phyloP scores from a whole-genome alignment of 2,113 vertebrate species.

The Zosterops lateralis region DNA sequence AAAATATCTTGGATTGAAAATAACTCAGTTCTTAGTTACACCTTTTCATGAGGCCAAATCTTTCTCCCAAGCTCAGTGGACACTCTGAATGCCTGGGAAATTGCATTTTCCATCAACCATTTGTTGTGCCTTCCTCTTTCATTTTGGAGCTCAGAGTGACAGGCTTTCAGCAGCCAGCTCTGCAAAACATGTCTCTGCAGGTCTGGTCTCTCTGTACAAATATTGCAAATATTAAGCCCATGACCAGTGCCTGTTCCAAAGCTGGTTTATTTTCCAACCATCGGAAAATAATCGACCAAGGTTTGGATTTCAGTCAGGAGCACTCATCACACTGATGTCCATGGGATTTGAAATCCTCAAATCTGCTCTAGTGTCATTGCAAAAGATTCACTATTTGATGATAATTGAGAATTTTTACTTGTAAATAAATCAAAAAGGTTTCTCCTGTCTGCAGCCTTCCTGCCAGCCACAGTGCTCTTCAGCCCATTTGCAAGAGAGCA shows the following conservation, averaged over 20 bases:
- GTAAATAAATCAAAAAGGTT: neutral
- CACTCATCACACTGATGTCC: neutral
- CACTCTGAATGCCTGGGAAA: neutral
- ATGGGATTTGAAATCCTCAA: neutral
- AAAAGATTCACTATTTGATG: neutral
- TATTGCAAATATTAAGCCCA: neutral
- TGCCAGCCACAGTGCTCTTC: neutral
- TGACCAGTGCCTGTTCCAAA: neutral
- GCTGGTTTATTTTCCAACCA: neutral
- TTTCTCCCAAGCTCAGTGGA: neutral
- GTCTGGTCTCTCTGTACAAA: neutral
- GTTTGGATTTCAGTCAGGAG: neutral
- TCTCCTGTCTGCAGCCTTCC: neutral
- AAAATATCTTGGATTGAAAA: neutral
- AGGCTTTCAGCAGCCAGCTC: neutral
- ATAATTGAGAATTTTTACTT: neutral
- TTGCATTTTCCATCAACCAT: neutral
- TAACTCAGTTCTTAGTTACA: neutral
- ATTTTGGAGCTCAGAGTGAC: neutral
- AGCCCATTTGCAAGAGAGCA: neutral
- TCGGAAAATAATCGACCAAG: neutral
- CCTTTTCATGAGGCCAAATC: neutral
- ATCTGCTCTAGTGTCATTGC: neutral
- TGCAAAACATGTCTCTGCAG: neutral
- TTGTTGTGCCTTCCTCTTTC: neutral